Percentiles rank a stretch among this genome's conserved stretches.
Evolutionary conservation across 2,888 invertebrate genomes (phyloP).

Genomic region (Nysson spinosus): DNA sequence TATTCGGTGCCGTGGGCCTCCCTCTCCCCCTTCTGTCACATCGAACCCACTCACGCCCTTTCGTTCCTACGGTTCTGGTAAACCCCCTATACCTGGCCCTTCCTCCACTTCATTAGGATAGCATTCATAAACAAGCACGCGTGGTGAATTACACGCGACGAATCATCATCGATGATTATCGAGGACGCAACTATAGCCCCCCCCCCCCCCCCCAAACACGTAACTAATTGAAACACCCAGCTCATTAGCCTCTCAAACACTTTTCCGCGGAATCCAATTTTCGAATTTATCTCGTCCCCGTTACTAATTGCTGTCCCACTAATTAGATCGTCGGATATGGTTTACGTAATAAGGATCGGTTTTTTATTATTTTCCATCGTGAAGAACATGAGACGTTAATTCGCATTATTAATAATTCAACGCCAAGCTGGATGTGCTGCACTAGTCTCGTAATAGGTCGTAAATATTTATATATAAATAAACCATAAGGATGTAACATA

Average conservation of each 20-base stretch:
- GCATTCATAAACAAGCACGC: slow-evolving; percentile 52
- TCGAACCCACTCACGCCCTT: slow-evolving; percentile 31
- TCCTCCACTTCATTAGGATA: slow-evolving; percentile 45
- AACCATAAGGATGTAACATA: too few species aligned
- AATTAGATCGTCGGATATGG: slow-evolving; percentile 5
- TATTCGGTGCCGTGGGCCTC: slow-evolving; percentile 45
- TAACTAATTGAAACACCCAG: slow-evolving; percentile 26
- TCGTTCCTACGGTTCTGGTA: neutral
- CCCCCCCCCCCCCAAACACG: too few species aligned
- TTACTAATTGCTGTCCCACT: slow-evolving; percentile 13
- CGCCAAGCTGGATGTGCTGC: too few species aligned
- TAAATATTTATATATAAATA: too few species aligned
- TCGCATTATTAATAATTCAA: too few species aligned
- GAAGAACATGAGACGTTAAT: too few species aligned
- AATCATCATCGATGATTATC: slow-evolving; percentile 37
- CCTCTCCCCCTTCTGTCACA: too few species aligned
- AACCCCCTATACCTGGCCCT: neutral
- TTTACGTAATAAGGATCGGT: slow-evolving; percentile 2
- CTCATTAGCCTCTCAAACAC: slow-evolving; percentile 12
- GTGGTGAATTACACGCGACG: slow-evolving; percentile 3
- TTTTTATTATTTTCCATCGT: too few species aligned
- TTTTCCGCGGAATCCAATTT: slow-evolving; percentile 22
- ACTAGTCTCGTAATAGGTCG: too few species aligned
- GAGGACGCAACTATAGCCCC: slow-evolving; percentile 13
- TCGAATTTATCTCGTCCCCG: slow-evolving; percentile 4